Conservation (phyloP, 2,113 vertebrate species). For the Eidolon helvum region DNA sequence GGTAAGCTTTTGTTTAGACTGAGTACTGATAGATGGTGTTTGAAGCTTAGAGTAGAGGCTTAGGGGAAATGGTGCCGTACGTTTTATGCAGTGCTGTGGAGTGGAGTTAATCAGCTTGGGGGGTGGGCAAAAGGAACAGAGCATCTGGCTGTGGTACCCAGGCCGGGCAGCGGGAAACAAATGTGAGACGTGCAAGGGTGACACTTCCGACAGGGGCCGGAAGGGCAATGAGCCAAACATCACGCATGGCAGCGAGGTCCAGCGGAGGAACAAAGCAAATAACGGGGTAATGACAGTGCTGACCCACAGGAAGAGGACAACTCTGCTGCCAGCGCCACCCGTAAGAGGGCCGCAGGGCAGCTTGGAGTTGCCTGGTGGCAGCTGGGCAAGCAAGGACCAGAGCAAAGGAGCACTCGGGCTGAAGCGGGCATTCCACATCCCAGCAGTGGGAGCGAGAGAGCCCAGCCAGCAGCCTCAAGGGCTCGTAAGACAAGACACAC, state of each 20-base stretch:
- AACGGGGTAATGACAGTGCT: too few species aligned
- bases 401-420: rapidly evolving
- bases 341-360: rapidly evolving
- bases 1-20: conserved; percentile 12
- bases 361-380: not conserved
- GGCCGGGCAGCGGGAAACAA: not conserved
- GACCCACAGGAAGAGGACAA: not conserved
- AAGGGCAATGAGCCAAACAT: not conserved
- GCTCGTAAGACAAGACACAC: rapidly evolving
- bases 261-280: rapidly evolving
- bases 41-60: not conserved
- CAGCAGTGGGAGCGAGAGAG: rapidly evolving
- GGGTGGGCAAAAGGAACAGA: not conserved
- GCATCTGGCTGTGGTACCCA: not conserved
- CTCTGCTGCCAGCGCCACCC: not conserved
- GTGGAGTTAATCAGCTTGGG: rapidly evolving
- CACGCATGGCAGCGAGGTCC: not conserved
- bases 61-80: not conserved
- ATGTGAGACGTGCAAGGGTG: not conserved
- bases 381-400: not conserved
- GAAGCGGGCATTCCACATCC: rapidly evolving
- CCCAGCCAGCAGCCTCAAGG: rapidly evolving
- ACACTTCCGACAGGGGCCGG: not conserved
- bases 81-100: not conserved
- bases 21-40: not conserved